Conservation (phyloP, 2,113 vertebrate genomes). For the Porphyrio hochstetteri region DNA sequence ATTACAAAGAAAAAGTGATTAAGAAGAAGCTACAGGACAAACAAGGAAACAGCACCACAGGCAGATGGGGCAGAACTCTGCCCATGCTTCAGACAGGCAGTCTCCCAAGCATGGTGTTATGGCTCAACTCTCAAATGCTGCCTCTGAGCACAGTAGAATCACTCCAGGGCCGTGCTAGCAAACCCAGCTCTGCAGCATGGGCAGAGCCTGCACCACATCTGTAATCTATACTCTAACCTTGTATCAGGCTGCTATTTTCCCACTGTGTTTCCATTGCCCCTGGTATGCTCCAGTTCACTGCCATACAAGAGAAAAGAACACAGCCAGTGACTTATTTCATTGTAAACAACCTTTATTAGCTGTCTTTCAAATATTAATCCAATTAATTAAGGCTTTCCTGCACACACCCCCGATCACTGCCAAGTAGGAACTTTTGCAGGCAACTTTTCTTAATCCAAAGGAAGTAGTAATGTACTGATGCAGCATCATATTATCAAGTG, state of each 20-base stretch:
- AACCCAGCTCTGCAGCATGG: neutral
- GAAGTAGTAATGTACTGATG: neutral
- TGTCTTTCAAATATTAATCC: neutral
- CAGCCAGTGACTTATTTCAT: neutral
- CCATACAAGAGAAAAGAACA: neutral
- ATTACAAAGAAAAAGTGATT: neutral
- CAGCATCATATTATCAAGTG: neutral
- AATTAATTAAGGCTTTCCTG: neutral
- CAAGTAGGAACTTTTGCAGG: neutral
- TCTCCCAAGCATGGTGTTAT: neutral
- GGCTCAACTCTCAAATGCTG: neutral
- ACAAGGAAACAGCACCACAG: rapidly evolving
- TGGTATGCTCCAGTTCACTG: neutral
- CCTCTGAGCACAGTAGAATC: neutral
- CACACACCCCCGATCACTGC: neutral
- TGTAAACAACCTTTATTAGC: neutral
- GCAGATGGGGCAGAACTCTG: neutral
- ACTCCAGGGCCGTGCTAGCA: neutral
- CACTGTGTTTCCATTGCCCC: neutral
- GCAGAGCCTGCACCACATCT: neutral
- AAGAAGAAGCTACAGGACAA: neutral
- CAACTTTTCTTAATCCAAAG: neutral
- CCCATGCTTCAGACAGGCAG: neutral
- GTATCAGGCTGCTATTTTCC: neutral
- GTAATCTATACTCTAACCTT: neutral